Evolutionary conservation across 2,113 vertebrate species (phyloP), one percentile per base, ranked within the genome.

Genomic region (Macquaria ambigua): DNA sequence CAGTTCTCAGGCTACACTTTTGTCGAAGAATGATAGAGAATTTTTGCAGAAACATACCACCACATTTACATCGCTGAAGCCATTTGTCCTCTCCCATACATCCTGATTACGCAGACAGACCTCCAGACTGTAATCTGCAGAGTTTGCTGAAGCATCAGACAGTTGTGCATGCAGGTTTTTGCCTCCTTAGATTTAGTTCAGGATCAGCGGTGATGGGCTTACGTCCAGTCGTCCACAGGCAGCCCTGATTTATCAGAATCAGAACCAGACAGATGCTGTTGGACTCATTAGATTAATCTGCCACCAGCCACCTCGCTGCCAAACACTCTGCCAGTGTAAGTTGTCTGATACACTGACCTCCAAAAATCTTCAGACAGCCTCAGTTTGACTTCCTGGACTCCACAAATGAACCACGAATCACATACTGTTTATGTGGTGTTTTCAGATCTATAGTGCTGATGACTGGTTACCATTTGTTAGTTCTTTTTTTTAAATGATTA

Each of bases 241-340:
- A 70, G 74, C 28, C 48, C 52, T 12, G 39, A 70, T 73, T 85
- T 53, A 37, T 74, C 64, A 46, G 79, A 87, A 87, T 77, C 85
- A 83, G 79, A 89, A 87, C 66, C 89, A 34, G 70, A 7, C 81
- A 89, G 79, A 83, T 82, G 87, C 63, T 53, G 56, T 2, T 48
- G 74, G 67, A 86, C 72, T 82, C 74, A 69, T 79, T 28, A 76
- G 70, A 79, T 78, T 75, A 88, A 82, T 81, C 79, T 85, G 62
- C n/a, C 8, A 34, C 52, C 18, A 20, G 25, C 23, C 1, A 1
- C 20, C 23, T 7, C 0, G 16, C 12, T 68, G 83, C 31, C 78
- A 80, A 59, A 53, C 25, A 0, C 48, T 2, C 48, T 2, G 15
- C 25, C 43, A 48, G 71, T 53, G n/a, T 23, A 64, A 74, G 43